Percentiles rank a stretch among this genome's conserved stretches.
phyloP scores from a whole-genome alignment of 2,888 invertebrate species.

The Zaprionus lineosus region DNA sequence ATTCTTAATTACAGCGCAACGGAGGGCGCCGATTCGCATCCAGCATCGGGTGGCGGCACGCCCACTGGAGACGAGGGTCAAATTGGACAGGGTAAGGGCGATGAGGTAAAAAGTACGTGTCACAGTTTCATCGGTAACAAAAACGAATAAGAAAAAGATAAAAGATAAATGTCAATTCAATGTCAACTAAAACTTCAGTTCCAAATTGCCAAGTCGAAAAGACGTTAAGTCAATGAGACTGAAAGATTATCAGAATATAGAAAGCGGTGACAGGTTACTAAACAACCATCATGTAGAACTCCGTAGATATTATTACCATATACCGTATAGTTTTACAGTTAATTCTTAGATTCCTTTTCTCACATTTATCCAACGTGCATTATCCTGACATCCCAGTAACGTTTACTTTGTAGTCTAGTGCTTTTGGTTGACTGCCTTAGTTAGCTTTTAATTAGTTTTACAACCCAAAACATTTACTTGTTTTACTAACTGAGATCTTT shows the following conservation, averaged over 20 bases:
- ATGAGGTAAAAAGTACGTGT: constrained; percentile 80
- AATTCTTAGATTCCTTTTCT: constrained; percentile 2
- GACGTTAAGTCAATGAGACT: constrained; percentile 7
- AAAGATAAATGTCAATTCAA: constrained; percentile 36
- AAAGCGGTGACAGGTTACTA: constrained; percentile 80
- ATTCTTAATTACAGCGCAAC: constrained; percentile 87
- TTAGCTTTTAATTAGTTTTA: constrained; percentile 24
- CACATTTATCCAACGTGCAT: constrained; percentile 21
- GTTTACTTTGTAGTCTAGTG: constrained; percentile 60
- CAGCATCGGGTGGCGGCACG: constrained; percentile 89
- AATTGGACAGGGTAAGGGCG: constrained; percentile 88
- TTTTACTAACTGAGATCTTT: constrained; percentile 24
- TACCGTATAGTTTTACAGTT: too few relatives aligned
- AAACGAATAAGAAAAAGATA: constrained; percentile 44
- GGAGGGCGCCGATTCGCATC: constrained; percentile 94
- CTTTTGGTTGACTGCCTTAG: constrained; percentile 42
- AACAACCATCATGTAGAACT: constrained; percentile 26
- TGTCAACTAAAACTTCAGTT: constrained; percentile 33
- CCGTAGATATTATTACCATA: constrained; percentile 32
- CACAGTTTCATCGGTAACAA: constrained; percentile 71
- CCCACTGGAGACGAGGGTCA: constrained; percentile 90
- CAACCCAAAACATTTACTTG: background rate
- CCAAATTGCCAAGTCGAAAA: constrained; percentile 41
- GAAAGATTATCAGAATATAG: constrained; percentile 17
- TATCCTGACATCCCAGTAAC: constrained; percentile 2